Evolutionary conservation across 2,113 vertebrate genomes (phyloP), one percentile per base, ranked within the genome.

Genomic region (Neodontobutis hainanensis): DNA sequence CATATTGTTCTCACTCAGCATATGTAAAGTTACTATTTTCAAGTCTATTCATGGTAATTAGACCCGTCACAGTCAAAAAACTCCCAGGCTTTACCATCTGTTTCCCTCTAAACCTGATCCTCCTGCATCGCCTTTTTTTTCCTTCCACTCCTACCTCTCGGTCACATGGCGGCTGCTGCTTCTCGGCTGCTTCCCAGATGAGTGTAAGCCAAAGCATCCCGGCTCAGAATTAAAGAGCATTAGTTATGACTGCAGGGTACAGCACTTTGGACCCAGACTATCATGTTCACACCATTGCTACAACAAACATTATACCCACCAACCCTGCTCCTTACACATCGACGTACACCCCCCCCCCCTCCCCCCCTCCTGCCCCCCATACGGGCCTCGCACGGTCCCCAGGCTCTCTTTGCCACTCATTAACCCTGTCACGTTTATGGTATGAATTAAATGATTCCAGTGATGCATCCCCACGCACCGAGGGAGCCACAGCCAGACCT

Each of bases 391-490:
- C 4, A 3, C 51, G 60, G 78, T 90, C 90, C 91, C 91, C 73
- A 84, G 90, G 88, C 85, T 70, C 85, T 84, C 87, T 84, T 92
- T 91, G 88, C 82, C 85, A 77, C 88, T 92, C 88, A 90, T 92
- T 92, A 92, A 91, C 90, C 90, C 84, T 89, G 91, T 92, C 92
- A 91, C 83, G 81, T 90, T 90, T 90, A 87, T 40, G 85, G 81
- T 85, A 82, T 88, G 89, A 90, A 90, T 92, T 90, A 91, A 92
- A 90, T 84, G 90, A 87, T 90, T 87, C 75, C 80, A 83, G 81
- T 61, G 78, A 91, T 92, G 90, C 88, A 68, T 88, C 88, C 78
- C 78, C 90, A 90, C 80, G 77, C 82, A 83, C 65, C 27, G 14
- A 82, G 80, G 75, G 82, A 77, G 70, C 36, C 69, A 48, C 61